Evolutionary conservation across 2,888 invertebrate genomes (phyloP).

Genomic region (Pristionchus maxplancki): DNA sequence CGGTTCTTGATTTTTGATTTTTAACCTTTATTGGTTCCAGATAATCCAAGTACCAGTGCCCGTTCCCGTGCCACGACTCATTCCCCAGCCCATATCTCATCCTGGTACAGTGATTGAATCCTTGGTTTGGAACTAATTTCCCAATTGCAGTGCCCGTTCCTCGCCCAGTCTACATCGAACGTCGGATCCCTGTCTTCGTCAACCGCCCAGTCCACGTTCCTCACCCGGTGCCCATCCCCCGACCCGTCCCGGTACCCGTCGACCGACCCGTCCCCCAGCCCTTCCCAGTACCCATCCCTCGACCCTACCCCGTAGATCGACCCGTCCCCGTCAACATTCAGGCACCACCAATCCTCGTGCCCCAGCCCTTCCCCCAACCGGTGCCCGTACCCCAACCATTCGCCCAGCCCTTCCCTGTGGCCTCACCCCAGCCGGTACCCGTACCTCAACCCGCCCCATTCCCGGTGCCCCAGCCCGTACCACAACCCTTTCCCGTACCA

Average conservation of each 20-base stretch:
- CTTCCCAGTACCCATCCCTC: slow-evolving; percentile 29
- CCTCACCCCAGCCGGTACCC: slow-evolving; percentile 6
- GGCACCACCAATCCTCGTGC: slow-evolving; percentile 30
- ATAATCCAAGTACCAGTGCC: slow-evolving; percentile 45
- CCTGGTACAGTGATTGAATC: too few species aligned
- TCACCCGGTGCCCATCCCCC: not conserved
- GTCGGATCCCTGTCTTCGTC: slow-evolving; percentile 46
- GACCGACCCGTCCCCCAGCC: slow-evolving; percentile 48
- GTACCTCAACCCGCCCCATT: slow-evolving; percentile 15
- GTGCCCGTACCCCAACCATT: slow-evolving; percentile 37
- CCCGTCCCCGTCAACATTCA: slow-evolving; percentile 31
- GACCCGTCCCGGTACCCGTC: slow-evolving; percentile 1
- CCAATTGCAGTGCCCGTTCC: not conserved
- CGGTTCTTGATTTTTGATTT: not conserved
- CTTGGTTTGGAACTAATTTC: too few species aligned
- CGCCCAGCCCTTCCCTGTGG: slow-evolving; percentile 8
- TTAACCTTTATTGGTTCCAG: not conserved
- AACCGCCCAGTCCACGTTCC: slow-evolving; percentile 33
- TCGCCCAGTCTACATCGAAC: slow-evolving; percentile 46
- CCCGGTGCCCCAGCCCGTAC: slow-evolving; percentile 32
- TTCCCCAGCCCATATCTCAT: slow-evolving; percentile 42
- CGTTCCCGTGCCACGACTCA: slow-evolving; percentile 32
- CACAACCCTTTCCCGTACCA: slow-evolving; percentile 3
- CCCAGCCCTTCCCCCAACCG: slow-evolving; percentile 32
- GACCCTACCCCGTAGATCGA: slow-evolving; percentile 35